Evolutionary conservation across 2,797 vertebrate genomes (phyloP).

Genomic region (Alauda arvensis): DNA sequence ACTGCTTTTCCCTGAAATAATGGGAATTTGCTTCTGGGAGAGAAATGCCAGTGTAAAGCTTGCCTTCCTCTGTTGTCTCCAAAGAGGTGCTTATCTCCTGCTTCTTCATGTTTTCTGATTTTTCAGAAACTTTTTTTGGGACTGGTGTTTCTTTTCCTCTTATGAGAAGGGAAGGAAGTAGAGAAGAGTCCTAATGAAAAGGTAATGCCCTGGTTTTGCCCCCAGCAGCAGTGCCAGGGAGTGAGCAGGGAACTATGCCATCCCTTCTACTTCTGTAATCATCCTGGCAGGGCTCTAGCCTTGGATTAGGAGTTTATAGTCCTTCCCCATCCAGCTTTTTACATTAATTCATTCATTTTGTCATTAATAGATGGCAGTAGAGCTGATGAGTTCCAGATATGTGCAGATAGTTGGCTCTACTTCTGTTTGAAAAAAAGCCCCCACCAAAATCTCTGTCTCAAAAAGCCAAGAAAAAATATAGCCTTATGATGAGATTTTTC

Average conservation of each 20-base stretch:
- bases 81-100: neutral
- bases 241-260: neutral
- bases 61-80: neutral
- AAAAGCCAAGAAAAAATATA: neutral
- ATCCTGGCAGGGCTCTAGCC: neutral
- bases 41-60: neutral
- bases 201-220: neutral
- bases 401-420: neutral
- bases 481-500: neutral
- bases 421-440: neutral
- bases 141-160: neutral
- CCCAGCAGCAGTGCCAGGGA: neutral
- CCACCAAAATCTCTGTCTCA: neutral
- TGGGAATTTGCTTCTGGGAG: neutral
- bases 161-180: neutral
- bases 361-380: neutral
- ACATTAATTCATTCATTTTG: neutral
- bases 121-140: neutral
- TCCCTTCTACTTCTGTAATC: neutral
- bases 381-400: neutral
- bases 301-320: neutral
- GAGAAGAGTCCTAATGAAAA: neutral
- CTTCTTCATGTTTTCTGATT: neutral
- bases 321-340: neutral
- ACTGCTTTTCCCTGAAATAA: neutral